Conservation (phyloP, 2,888 invertebrate genomes). For the Rhamphomyia laevipes region DNA sequence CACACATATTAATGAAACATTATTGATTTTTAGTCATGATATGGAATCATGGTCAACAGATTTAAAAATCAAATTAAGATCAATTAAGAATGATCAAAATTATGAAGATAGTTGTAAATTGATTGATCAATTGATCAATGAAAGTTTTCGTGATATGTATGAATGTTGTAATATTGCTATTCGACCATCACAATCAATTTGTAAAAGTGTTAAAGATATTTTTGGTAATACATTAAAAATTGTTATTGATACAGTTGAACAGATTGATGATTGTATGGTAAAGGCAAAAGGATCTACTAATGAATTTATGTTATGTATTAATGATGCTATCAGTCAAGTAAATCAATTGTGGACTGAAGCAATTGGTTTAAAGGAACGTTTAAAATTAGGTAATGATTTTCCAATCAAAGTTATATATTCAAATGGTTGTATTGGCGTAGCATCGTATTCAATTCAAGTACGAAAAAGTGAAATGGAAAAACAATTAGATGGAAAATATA, state of each 20-base stretch:
- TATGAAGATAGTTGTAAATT: slow-evolving; percentile 20
- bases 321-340: slow-evolving; percentile 20
- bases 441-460: slow-evolving; percentile 21
- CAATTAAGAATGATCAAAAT: slow-evolving; percentile 17
- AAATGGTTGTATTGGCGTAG: slow-evolving; percentile 24
- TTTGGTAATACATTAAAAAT: slow-evolving; percentile 20
- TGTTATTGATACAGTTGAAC: slow-evolving; percentile 21
- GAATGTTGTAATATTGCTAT: slow-evolving; percentile 26
- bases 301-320: slow-evolving; percentile 20
- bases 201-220: slow-evolving; percentile 19
- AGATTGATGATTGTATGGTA: slow-evolving; percentile 21
- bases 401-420: slow-evolving; percentile 24
- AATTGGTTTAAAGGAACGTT: slow-evolving; percentile 11
- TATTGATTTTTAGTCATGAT: slow-evolving; percentile 21
- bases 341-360: slow-evolving; percentile 18
- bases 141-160: slow-evolving; percentile 20
- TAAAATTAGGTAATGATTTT: slow-evolving; percentile 5
- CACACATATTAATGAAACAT: slow-evolving; percentile 21
- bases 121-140: slow-evolving; percentile 22
- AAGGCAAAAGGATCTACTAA: slow-evolving; percentile 5
- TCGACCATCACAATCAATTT: slow-evolving; percentile 21
- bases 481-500: not conserved
- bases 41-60: slow-evolving; percentile 21
- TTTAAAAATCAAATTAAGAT: slow-evolving; percentile 18
- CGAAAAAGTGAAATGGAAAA: slow-evolving; percentile 15